These are phyloP conservation scores for Glaucopsyche alexis DNA, from an alignment of 2,888 invertebrate genomes.

Conservation along the genomic window DNA sequence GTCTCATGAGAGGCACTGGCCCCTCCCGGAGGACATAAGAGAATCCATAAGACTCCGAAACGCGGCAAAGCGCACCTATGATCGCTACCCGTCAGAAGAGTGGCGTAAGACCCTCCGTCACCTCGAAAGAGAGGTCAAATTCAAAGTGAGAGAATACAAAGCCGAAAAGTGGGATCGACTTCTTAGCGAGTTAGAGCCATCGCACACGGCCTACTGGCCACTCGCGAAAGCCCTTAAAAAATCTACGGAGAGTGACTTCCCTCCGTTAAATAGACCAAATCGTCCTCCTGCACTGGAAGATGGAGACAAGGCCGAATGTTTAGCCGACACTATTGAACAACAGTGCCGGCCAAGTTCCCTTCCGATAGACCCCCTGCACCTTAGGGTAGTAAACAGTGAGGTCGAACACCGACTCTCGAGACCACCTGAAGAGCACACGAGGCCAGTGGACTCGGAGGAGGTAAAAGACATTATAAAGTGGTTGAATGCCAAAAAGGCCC, in stretches of 20 bases:
- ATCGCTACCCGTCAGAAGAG: not conserved
- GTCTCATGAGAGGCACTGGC: too few species aligned
- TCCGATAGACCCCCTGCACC: not conserved
- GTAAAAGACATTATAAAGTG: too few species aligned
- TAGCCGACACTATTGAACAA: conserved; percentile 32
- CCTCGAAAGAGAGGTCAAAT: too few species aligned
- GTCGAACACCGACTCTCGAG: not conserved
- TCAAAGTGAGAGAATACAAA: too few species aligned
- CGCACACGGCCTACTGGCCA: too few species aligned
- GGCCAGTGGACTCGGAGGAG: too few species aligned
- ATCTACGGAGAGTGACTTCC: not conserved
- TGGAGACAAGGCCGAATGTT: conserved; percentile 30
- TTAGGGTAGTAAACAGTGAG: not conserved
- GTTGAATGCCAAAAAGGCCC: too few species aligned
- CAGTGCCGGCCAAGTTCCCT: conserved; percentile 28
- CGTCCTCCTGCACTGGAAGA: conserved; percentile 9
- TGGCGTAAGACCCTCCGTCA: not conserved
- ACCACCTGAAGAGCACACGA: not conserved
- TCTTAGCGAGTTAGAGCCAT: too few species aligned
- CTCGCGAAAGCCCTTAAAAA: not conserved
- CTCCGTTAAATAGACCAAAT: not conserved
- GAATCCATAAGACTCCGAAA: too few species aligned
- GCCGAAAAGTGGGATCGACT: too few species aligned
- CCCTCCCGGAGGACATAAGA: too few species aligned
- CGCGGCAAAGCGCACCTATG: not conserved